Evolutionary conservation across 1,140 invertebrate species (phyloP), one percentile per base, ranked within the genome.

Genomic region (Caenorhabditis latens): DNA sequence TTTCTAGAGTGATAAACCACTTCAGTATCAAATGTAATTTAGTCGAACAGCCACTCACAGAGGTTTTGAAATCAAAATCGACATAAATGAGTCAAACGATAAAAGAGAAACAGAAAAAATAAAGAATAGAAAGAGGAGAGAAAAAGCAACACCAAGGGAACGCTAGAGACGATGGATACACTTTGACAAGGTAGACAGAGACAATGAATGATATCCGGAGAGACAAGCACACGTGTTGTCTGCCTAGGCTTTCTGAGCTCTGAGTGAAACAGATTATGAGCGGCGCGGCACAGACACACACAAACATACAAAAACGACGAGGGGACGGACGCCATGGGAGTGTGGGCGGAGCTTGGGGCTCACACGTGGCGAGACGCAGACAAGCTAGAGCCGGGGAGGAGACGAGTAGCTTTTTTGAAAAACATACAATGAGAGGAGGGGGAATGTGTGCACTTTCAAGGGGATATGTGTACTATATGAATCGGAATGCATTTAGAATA

Each of bases 361-460:
- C 40, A 79, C 8, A 50, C 71, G 46, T 79, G 43, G 43, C 11
- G 46, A 79, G 71, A 53, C 71, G 71, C 71, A 79, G 71, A 32
- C 46, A 14, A 13, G 14, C 6, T 9, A 7, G 4, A 71, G 19
- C 19, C 40, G 13, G 65, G 14, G 65, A 40, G 61, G 16, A 61
- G 9, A 21, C 19, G n/a, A 11, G 58, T 11, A 61, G 16, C n/a
- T 61, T 21, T 61, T 11, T 9, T 21, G 24, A 61, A n/a, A 11
- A 61, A 61, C 58, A 53, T 53, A 53, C 50, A 14, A 14, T 53
- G 50, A 14, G 50, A 16, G 50, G 16, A 53, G 16, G 50, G 50
- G 50, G 50, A 53, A 53, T 11, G 50, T 53, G 32, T 32, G 32
- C 32, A 32, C 32, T 32, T 32, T 32, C 32, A 32, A 32, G 32